A percentile compares a stretch with the other conserved stretches of the same genome.
Evolutionary conservation across 37 sponge, comb jelly and placozoan species (phyloP).

Genomic region (Oopsacas minuta): DNA sequence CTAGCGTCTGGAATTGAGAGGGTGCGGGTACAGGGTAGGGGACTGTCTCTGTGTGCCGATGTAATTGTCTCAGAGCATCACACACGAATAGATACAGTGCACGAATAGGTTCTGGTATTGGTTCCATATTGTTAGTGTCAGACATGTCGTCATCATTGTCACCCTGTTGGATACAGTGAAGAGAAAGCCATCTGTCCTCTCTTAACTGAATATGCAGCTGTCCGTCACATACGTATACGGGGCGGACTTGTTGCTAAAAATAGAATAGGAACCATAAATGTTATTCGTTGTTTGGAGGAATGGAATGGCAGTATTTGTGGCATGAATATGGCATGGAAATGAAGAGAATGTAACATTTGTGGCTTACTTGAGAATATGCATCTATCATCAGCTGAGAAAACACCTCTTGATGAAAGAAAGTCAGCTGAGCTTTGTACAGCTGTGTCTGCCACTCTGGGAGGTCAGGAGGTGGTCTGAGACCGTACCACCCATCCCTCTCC

Average conservation of each 20-base stretch:
- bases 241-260: not conserved
- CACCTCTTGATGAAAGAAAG: not conserved
- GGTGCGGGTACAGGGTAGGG: not conserved
- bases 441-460: not conserved
- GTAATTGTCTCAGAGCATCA: not conserved
- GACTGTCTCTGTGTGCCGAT: not conserved
- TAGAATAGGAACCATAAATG: not conserved
- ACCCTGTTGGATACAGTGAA: not conserved
- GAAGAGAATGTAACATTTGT: not conserved
- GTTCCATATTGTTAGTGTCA: not conserved
- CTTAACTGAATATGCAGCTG: constrained; percentile 14
- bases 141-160: not conserved
- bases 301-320: not conserved
- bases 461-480: not conserved
- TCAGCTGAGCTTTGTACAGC: not conserved
- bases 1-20: not conserved
- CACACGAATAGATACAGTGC: not conserved
- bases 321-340: not conserved
- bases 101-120: not conserved
- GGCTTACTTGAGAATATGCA: not conserved
- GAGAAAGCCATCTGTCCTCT: not conserved
- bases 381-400: constrained; percentile 14
- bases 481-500: not conserved
- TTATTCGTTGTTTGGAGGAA: not conserved
- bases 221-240: constrained; percentile 10